Evolutionary conservation across 2,113 vertebrate genomes (phyloP).

Genomic region (Microcebus griseorufus): DNA sequence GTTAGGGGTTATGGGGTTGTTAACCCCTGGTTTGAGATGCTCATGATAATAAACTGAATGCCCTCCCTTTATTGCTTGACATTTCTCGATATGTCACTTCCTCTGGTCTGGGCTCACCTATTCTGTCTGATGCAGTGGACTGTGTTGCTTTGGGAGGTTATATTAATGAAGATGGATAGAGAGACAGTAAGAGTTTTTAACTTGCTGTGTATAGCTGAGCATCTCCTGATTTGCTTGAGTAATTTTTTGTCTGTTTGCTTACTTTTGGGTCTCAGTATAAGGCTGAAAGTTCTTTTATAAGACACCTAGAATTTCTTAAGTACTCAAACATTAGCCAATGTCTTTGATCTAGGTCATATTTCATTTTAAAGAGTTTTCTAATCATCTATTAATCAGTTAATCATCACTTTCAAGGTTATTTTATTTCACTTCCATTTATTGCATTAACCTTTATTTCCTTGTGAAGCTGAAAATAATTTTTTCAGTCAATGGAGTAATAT

Average conservation of each 20-base stretch:
- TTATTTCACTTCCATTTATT: conserved; percentile 60
- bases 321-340: conserved; percentile 24
- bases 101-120: neutral
- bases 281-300: neutral
- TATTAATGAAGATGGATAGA: neutral
- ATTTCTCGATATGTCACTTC: conserved; percentile 50
- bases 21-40: neutral
- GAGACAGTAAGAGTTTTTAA: neutral
- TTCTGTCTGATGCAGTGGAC: neutral
- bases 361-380: conserved; percentile 58
- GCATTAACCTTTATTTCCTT: conserved; percentile 66
- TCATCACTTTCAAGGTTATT: conserved; percentile 56
- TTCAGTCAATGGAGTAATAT: conserved; percentile 13
- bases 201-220: neutral
- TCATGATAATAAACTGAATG: conserved; percentile 61
- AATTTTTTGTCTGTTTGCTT: neutral
- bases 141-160: neutral
- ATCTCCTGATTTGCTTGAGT: neutral
- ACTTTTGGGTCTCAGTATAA: neutral
- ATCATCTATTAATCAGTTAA: conserved; percentile 58
- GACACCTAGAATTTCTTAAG: neutral
- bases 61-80: conserved; percentile 29
- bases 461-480: conserved; percentile 60
- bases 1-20: neutral
- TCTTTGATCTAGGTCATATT: conserved; percentile 12